Evolutionary conservation across 2,888 invertebrate genomes (phyloP), one percentile per base, ranked within the genome.

Genomic region (Frankliniella intonsa): DNA sequence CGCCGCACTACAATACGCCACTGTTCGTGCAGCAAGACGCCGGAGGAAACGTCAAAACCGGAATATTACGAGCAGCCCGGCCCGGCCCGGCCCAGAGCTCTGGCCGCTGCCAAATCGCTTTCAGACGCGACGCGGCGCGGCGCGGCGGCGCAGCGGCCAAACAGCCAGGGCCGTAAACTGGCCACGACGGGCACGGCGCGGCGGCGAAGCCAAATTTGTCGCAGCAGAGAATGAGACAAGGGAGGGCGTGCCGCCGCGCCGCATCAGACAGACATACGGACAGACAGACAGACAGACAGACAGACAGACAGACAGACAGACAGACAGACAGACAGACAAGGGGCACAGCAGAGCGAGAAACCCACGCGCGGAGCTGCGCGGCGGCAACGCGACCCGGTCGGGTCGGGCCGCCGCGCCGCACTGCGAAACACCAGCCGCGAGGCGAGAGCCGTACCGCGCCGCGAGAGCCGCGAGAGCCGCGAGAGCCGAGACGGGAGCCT

Each of bases 1-100:
- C 38, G 38, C 38, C 38, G 5, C 38, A 38, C 38, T 38, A 38
- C 38, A 38, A 38, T 38, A 38, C 38, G 38, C 38, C 38, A 38
- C 38, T 38, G 38, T 2, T 38, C 38, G 38, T 38, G 38, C 38
- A 38, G 38, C 38, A 38, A 38, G 38, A 38, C 38, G 38, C 38
- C 38, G 3, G 38, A 38, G 38, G 22, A 38, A 81, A 22, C 25
- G 65, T 38, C 55, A 22, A 10, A 49, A 12, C 76, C 50, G 89
- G 89, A 90, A 80, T 79, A 81, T 81, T 62, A 51, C 55, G 55
- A 17, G 55, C 55, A 8, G 62, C 14, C 0, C 62, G 55, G 62
- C 14, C 0, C 62, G 10, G 49, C 81, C 80, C 55, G 80, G 55
- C 55, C 55, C 55, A 12, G 49, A 79, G 80, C 69, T 80, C 80